Percentiles rank a stretch among this genome's conserved stretches.
Conservation (phyloP, 1,140 invertebrate genomes). For the Cotesia typhae region DNA sequence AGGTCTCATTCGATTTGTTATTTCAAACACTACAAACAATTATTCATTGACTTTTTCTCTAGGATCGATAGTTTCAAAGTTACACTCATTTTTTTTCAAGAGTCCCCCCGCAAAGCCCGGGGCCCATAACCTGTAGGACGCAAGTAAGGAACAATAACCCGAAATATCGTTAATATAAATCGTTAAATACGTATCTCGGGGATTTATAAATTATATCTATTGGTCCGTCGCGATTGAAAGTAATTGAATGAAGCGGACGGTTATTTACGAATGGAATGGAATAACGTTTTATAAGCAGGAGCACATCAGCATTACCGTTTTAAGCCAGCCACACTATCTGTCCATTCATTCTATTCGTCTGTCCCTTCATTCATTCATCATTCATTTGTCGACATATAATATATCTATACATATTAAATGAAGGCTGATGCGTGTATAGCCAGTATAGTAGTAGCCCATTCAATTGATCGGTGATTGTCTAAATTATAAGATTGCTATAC, state of each 20-base stretch:
- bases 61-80: too few relatives aligned
- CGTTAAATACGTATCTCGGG: slow-evolving; percentile 31
- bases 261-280: slow-evolving; percentile 63
- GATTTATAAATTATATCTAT: slow-evolving; percentile 67
- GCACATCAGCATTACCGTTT: neutral
- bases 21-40: too few relatives aligned
- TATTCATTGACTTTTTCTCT: too few relatives aligned
- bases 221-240: slow-evolving; percentile 67
- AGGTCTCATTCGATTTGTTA: too few relatives aligned
- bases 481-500: slow-evolving; percentile 69
- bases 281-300: slow-evolving; percentile 54
- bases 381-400: slow-evolving; percentile 53
- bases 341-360: slow-evolving; percentile 65
- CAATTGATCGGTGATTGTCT: slow-evolving; percentile 69
- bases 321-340: slow-evolving; percentile 63
- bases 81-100: too few relatives aligned
- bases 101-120: too few relatives aligned
- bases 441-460: slow-evolving; percentile 67
- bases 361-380: slow-evolving; percentile 68
- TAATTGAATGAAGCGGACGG: slow-evolving; percentile 66
- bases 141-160: neutral
- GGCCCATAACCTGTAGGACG: too few relatives aligned
- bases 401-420: neutral
- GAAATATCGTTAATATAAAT: neutral
- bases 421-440: slow-evolving; percentile 62